Conservation (phyloP, 2,797 vertebrate genomes). For the Poeciliopsis presidionis region DNA sequence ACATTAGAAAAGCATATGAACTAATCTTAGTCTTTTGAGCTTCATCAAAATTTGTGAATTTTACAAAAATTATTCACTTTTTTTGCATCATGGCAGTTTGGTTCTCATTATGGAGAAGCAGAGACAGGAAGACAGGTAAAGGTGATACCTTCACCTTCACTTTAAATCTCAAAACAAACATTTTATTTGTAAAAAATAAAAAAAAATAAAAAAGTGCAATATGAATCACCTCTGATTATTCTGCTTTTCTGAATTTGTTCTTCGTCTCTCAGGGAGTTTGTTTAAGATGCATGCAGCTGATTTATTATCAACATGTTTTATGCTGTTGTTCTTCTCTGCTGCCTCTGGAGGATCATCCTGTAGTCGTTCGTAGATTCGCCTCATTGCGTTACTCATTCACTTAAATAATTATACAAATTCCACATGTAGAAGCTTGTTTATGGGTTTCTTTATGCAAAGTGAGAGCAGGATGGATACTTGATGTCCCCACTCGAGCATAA, state of each 20-base stretch:
- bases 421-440: conserved; percentile 26
- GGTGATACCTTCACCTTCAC: no score
- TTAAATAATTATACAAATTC: conserved; percentile 41
- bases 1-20: neutral
- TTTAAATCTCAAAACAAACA: conserved; percentile 12
- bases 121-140: no score
- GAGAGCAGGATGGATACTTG: conserved; percentile 1
- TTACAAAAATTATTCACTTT: no score
- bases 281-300: conserved; percentile 27
- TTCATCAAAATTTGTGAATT: no score
- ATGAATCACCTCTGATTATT: conserved; percentile 39
- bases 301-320: conserved; percentile 36
- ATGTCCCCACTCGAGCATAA: conserved; percentile 36
- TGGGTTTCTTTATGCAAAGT: neutral
- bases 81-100: no score
- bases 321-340: conserved; percentile 27
- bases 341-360: conserved; percentile 15
- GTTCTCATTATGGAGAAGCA: no score
- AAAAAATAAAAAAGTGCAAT: no score
- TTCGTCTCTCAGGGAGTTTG: conserved; percentile 26
- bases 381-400: conserved; percentile 1
- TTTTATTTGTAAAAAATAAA: conserved; percentile 20
- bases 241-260: conserved; percentile 25
- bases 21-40: neutral
- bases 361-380: conserved; percentile 7